Evolutionary conservation across 2,888 invertebrate genomes (phyloP).

Genomic region (Synergus umbraculus): DNA sequence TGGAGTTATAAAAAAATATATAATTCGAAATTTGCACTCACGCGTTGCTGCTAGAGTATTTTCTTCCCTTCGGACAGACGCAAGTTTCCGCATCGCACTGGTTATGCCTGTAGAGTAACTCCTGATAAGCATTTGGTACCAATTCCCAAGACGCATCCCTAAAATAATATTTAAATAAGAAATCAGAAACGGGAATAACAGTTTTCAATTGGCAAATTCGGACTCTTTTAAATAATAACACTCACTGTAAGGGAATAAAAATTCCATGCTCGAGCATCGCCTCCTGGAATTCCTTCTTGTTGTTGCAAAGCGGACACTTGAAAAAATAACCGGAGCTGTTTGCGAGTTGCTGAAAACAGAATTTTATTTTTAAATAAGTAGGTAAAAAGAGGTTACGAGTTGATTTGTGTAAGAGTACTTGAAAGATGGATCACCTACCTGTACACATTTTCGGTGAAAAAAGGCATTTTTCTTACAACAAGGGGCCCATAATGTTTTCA

Average conservation of each 20-base stretch:
- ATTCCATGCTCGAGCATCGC: slow-evolving; percentile 84
- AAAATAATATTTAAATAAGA: slow-evolving; percentile 26
- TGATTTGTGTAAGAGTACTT: slow-evolving; percentile 1
- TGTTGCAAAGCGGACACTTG: slow-evolving; percentile 91
- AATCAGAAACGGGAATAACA: not conserved
- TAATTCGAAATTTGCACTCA: slow-evolving; percentile 60
- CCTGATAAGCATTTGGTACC: slow-evolving; percentile 86
- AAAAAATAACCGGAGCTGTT: slow-evolving; percentile 88
- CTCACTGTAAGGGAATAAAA: slow-evolving; percentile 88
- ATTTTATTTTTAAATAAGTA: not conserved
- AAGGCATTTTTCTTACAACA: slow-evolving; percentile 88
- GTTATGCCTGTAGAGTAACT: slow-evolving; percentile 82
- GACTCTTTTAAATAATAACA: slow-evolving; percentile 54
- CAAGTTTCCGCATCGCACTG: slow-evolving; percentile 82
- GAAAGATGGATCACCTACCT: slow-evolving; percentile 79
- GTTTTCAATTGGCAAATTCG: not conserved
- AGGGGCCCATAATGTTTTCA: slow-evolving; percentile 83
- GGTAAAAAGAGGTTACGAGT: not conserved
- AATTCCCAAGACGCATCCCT: slow-evolving; percentile 92
- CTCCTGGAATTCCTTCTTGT: slow-evolving; percentile 82
- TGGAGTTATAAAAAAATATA: not conserved
- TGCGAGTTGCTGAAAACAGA: slow-evolving; percentile 82
- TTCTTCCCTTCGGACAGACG: slow-evolving; percentile 80
- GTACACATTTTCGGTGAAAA: slow-evolving; percentile 87
- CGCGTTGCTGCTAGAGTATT: slow-evolving; percentile 75